Evolutionary conservation across 2,888 invertebrate genomes (phyloP).

Genomic region (Drosophila flavopinicola): DNA sequence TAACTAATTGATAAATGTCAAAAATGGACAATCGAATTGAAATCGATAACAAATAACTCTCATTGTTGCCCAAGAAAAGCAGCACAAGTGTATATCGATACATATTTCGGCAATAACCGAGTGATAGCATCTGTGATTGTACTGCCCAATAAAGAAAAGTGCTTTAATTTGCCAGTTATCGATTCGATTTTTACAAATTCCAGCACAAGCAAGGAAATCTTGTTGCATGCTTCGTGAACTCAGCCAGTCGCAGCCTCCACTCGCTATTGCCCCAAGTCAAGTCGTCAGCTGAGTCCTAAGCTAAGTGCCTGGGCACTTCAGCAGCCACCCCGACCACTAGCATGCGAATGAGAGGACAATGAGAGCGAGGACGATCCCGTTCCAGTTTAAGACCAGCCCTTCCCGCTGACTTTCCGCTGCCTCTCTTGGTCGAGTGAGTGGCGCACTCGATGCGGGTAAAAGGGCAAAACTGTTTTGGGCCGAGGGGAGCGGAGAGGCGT

Average conservation of each 20-base stretch:
- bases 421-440: slow-evolving; percentile 31
- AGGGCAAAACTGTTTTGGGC: slow-evolving; percentile 25
- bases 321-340: slow-evolving; percentile 49
- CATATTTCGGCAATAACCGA: no score
- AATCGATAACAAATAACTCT: no score
- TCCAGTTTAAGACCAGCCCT: slow-evolving; percentile 6
- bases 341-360: slow-evolving; percentile 9
- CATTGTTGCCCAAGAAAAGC: no score
- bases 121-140: no score
- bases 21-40: no score
- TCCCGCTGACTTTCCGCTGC: not conserved
- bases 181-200: slow-evolving; percentile 6
- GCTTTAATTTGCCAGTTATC: slow-evolving; percentile 2
- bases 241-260: not conserved
- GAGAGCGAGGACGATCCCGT: slow-evolving; percentile 5
- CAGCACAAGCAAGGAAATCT: slow-evolving; percentile 2
- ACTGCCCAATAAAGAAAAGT: no score
- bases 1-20: not conserved
- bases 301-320: slow-evolving; percentile 60
- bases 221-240: not conserved
- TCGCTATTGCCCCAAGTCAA: slow-evolving; percentile 26
- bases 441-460: slow-evolving; percentile 46
- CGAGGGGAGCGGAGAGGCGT: not conserved
- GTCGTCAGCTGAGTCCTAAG: slow-evolving; percentile 14
- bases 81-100: no score